These are phyloP conservation scores for Peribatodes rhomboidaria DNA, from an alignment of 2,888 invertebrate species.

Conservation along the genomic window DNA sequence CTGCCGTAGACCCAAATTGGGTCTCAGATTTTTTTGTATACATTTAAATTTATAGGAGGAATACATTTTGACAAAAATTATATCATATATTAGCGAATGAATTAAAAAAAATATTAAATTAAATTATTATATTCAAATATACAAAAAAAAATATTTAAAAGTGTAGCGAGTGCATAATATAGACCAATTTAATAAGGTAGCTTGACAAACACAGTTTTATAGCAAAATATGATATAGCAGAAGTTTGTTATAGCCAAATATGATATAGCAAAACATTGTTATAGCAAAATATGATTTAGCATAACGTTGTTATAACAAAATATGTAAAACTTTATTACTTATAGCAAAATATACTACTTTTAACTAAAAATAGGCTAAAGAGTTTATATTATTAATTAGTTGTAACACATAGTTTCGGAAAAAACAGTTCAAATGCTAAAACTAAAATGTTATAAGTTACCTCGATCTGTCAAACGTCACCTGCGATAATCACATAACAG, in stretches of 20 bases:
- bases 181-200: constrained; percentile 45
- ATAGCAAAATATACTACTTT: neutral
- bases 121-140: neutral
- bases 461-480: too few species aligned
- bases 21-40: too few species aligned
- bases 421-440: neutral
- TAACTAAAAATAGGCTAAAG: constrained; percentile 13
- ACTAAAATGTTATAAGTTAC: neutral
- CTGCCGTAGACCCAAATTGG: too few species aligned
- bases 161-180: constrained; percentile 31
- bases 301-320: constrained; percentile 14
- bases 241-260: constrained; percentile 17
- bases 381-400: constrained; percentile 1
- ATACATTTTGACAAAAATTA: too few species aligned
- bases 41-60: too few species aligned
- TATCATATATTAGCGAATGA: too few species aligned
- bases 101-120: neutral
- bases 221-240: constrained; percentile 7
- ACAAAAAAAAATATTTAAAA: neutral
- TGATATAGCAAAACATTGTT: constrained; percentile 6
- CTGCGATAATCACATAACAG: too few species aligned
- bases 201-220: constrained; percentile 35
- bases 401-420: neutral
- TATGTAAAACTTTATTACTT: constrained; percentile 6
- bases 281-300: constrained; percentile 7